Evolutionary conservation across 2,113 vertebrate genomes (phyloP), one percentile per base, ranked within the genome.

Genomic region (Dipodomys spectabilis): DNA sequence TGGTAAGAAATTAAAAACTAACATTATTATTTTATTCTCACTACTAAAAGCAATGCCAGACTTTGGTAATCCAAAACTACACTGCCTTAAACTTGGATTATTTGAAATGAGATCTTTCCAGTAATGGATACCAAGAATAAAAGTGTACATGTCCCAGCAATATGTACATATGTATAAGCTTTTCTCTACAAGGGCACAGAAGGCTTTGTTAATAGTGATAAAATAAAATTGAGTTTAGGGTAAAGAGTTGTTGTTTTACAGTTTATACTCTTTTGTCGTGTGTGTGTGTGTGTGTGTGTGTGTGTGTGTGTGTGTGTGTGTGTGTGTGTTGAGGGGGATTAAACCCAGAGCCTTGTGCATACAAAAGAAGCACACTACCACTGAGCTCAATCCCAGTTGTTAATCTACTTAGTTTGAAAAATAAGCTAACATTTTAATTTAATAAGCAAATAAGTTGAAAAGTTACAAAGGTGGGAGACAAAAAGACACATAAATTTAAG

Each of bases 31-130:
- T 97, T 88, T 95, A 94, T 96, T 93, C 96, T 91, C 93, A 86
- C 57, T 82, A 71, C 49, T 88, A 65, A 82, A 74, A 90, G 83
- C 74, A 84, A 91, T 82, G 95, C 93, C 91, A 93, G 62, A 95
- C 97, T 97, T 97, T 95, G 95, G 95, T 96, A 92, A 96, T 96
- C 83, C 93, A 93, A 97, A 94, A 93, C 95, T 86, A 15, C 69
- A 60, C 57, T 62, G 86, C 86, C 83, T 93, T 86, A 83, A 88
- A 77, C 86, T 81, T 86, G 90, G 91, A 95, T 94, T 93, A 94
- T 95, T 83, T 96, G 92, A 96, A 93, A 96, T 73, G 53, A 95
- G 95, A 91, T 79, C 69, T 92, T 91, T 94, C 44, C 69, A 86
- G 88, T 93, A 93, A 89, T 60, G 22, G 81, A 93, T 73, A 93